Base-by-base conservation (phyloP, 2,113 vertebrate genomes). In the Peromyscus leucopus region DNA sequence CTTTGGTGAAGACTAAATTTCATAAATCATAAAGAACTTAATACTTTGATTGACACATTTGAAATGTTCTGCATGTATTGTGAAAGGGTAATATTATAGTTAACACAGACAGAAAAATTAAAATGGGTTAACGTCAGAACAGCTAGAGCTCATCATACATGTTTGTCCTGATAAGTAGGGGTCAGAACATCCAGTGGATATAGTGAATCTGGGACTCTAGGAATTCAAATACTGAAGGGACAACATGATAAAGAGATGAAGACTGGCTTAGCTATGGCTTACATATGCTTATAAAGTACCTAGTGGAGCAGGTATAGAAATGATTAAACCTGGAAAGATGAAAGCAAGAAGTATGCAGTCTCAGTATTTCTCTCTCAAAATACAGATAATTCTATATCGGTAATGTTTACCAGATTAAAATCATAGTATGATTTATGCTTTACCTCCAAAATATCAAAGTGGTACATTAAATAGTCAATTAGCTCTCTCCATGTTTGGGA, bases 1-100 rank as follows among this genome's bases (percentile, higher is more conserved):
- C 39, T 61, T 83, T 90, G 89, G 51, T 93, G 55, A 83, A 28
- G 67, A 95, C 57, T 94, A 93, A 69, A 83, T 94, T 96, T 89
- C 69, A 67, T 93, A 94, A 22, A 4, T 93, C 11, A 10, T 63
- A 89, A 96, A 95, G 13, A 93, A 86, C 2, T 85, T 85, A 91
- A 57, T 51, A 69, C 21, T 59, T 26, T 94, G 51, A 89, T 16
- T 94, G 46, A 91, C 61, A 96, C 2, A 72, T 46, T 26, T n/a
- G 39, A 91, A 74, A 24, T 55, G 21, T 6, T 95, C 74, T 31
- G 7, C 9, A 83, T 93, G 19, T 94, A 46, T 95, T 96, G 89
- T 46, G 46, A 51, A 94, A 78, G 5, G 26, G 16, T 48, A 22
- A 39, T 82, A 10, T 55, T 93, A 88, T 7, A 72, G 85, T 31